Evolutionary conservation across 2,888 invertebrate genomes (phyloP).

Genomic region (Archaeoteleia sp.): DNA sequence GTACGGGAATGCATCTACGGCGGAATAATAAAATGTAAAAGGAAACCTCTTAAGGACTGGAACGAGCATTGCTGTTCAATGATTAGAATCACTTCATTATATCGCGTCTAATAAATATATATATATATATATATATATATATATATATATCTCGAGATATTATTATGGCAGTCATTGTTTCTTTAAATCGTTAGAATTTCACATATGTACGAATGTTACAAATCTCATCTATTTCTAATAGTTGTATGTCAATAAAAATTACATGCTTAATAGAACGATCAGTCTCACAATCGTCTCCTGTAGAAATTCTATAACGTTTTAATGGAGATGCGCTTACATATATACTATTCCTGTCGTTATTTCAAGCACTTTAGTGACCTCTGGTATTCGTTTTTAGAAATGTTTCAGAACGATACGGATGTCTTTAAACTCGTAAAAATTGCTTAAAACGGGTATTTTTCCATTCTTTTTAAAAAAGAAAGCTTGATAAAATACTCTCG

Average conservation of each 20-base stretch:
- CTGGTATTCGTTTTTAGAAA: too few species aligned
- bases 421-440: too few species aligned
- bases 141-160: conserved; percentile 68
- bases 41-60: conserved; percentile 38
- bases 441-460: too few species aligned
- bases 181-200: conserved; percentile 58
- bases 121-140: conserved; percentile 61
- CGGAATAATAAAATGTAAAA: conserved; percentile 13
- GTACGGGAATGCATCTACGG: not conserved
- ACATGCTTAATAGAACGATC: conserved; percentile 72
- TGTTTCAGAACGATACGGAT: too few species aligned
- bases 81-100: conserved; percentile 62
- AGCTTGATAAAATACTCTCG: too few species aligned
- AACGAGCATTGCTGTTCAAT: conserved; percentile 49
- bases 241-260: conserved; percentile 69
- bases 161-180: conserved; percentile 70
- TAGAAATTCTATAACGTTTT: conserved; percentile 55
- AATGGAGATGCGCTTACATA: conserved; percentile 26
- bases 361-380: too few species aligned
- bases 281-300: conserved; percentile 71
- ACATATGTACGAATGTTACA: conserved; percentile 60
- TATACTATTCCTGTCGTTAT: too few species aligned
- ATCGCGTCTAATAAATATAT: conserved; percentile 52
- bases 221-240: conserved; percentile 62
- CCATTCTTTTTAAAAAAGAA: too few species aligned